Base-by-base conservation (phyloP, 2,797 vertebrate genomes). In the Karalla daura region DNA sequence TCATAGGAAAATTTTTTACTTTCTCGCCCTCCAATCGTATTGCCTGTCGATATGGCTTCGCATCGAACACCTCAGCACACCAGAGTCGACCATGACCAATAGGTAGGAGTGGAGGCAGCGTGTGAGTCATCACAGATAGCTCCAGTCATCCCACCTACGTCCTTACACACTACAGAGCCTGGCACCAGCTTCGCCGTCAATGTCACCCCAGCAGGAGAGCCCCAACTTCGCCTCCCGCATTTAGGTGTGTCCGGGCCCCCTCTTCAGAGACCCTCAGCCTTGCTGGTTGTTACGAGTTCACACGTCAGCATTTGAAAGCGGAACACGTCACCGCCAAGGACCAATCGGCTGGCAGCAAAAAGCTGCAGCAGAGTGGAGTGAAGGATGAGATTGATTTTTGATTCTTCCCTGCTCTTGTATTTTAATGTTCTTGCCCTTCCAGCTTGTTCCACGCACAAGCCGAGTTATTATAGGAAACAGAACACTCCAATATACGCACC, bases 111-210 rank as follows among this genome's bases (percentile, higher is more conserved):
- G 77, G 67, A 89, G 81, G 83, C 78, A 72, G 82, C 8, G 64
- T 89, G 89, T 89, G 89, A 91, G 62, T 89, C 88, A 89, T 74
- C 84, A 51, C 62, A 74, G 73, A 86, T 80, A 76, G 64, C 78
- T 82, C 20, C 13, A 85, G 75, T 79, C 86, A 62, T 87, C 83
- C 86, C 89, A 82, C 85, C 85, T 84, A 77, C 81, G 10, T 74
- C 74, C 79, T 80, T 74, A 73, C 74, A 69, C 55, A 55, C 73
- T 46, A 33, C 71, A 59, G 67, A 66, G 59, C 40, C 67, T 54
- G 49, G 36, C 24, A 35, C 21, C 5, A 60, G 75, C 59, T 41
- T 52, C 49, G 33, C 72, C 70, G 54, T 71, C 33, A 33, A 63
- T 33, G 54, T 70, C 67, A 54, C 50, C 63, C 49, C 40, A 7